Evolutionary conservation across 2,797 vertebrate species (phyloP).

Genomic region (Ispidina picta): DNA sequence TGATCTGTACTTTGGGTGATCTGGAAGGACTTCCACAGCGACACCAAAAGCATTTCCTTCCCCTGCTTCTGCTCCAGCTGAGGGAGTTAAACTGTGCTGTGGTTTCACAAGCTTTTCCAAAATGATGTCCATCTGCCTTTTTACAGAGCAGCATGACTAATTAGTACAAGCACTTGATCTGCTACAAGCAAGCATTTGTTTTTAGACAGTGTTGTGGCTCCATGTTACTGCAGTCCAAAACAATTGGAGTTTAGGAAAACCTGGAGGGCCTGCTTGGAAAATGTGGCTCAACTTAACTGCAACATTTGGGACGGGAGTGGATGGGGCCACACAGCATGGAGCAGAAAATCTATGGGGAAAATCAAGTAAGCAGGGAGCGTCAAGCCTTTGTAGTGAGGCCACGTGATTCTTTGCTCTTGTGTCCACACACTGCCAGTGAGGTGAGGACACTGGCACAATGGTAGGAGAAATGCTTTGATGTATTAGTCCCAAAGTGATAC

Average conservation of each 20-base stretch:
- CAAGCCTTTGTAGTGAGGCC: neutral
- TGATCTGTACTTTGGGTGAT: neutral
- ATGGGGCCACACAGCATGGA: neutral
- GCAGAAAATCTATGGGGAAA: neutral
- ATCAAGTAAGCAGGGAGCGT: neutral
- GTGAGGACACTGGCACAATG: neutral
- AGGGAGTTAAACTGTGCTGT: neutral
- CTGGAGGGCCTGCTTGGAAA: constrained; percentile 40
- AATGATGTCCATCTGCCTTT: neutral
- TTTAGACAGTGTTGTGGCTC: constrained; percentile 10
- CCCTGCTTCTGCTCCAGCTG: neutral
- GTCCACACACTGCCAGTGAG: rapidly evolving
- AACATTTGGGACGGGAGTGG: neutral
- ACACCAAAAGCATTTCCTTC: neutral
- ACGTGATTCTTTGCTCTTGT: neutral
- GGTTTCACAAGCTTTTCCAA: constrained; percentile 22
- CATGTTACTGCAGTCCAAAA: neutral
- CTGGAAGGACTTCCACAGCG: neutral
- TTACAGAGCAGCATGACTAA: neutral
- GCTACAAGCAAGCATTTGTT: constrained; percentile 10
- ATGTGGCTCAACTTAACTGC: neutral
- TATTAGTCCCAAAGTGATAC: constrained; percentile 2
- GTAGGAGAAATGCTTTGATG: constrained; percentile 14
- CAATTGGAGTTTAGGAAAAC: neutral
- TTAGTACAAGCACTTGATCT: neutral